phyloP scores from a whole-genome alignment of 2,888 invertebrate genomes.

The Lutraria lutraria region DNA sequence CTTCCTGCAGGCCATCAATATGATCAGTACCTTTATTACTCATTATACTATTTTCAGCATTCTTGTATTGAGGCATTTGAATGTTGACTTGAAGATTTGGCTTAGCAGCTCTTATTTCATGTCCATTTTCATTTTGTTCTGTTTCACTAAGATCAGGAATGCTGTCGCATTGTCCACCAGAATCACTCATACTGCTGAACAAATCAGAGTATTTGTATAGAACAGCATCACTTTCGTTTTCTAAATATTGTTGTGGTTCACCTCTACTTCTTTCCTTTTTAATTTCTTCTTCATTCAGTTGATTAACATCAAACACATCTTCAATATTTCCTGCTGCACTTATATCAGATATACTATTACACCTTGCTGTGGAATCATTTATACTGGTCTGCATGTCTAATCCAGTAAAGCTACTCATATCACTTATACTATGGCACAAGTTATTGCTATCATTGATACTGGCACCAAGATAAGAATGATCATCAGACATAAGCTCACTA shows the following conservation, averaged over 20 bases:
- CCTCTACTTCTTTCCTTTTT: not conserved
- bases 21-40: not conserved
- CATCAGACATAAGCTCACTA: constrained; percentile 18
- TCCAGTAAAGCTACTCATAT: constrained; percentile 26
- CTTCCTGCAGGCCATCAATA: not conserved
- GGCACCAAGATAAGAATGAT: constrained; percentile 6
- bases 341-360: constrained; percentile 30
- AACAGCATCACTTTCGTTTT: not conserved
- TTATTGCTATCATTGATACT: constrained; percentile 46
- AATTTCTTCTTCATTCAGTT: not conserved
- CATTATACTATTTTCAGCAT: not conserved
- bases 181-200: constrained; percentile 36
- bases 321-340: not conserved
- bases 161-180: constrained; percentile 13
- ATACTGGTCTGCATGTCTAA: constrained; percentile 1
- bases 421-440: constrained; percentile 44
- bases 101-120: not conserved
- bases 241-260: not conserved
- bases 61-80: not conserved
- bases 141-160: not conserved
- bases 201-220: not conserved
- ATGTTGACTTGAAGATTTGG: not conserved
- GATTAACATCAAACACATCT: not conserved
- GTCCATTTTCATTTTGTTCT: not conserved
- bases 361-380: constrained; percentile 22